Evolutionary conservation across 2,888 invertebrate species (phyloP), one percentile per base, ranked within the genome.

Genomic region (Drosophila fungiperda): DNA sequence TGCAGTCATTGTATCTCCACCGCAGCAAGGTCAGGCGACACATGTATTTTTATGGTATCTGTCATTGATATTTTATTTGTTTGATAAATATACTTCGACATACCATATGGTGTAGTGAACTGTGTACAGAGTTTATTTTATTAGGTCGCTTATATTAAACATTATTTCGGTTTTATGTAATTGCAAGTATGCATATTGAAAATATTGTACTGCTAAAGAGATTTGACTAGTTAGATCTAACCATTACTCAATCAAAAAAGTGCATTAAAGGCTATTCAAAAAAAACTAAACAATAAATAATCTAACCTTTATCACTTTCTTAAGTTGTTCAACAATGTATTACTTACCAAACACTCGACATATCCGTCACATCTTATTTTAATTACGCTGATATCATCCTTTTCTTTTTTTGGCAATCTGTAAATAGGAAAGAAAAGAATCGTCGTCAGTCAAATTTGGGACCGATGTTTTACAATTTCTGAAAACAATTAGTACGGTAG

Each of bases 401-500:
- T 87, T 81, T 76, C 72, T 64, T 36, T 73, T 73, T 77, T 80
- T 17, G 83, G 78, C 71, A 89, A 90, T 83, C 92, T 92, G 84
- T 63, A 90, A 61, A 65, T 73, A 78, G 53, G 53, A 33, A 55
- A 57, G n/a, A 58, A 36, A 58, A 26, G 52, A 70, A 69, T 40
- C 15, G 6, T 20, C 15, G 26, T 63, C 26, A 82, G 69, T 60
- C 9, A 49, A 65, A 55, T 42, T 60, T 23, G 20, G 36, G 58
- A 61, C n/a, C 35, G 9, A 20, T 35, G 4, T 62, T 42, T 65
- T 57, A 42, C 55, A 50, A 59, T 59, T 32, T 65, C n/a, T 53
- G 52, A 61, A 65, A 45, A 65, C 50, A 68, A 68, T 66, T 69
- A 55, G 59, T 57, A 69, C 60, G 20, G 71, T 67, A 75, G 66